These are phyloP conservation scores for Paradisaea rubra DNA, from an alignment of 2,113 vertebrate species.

Conservation along the genomic window DNA sequence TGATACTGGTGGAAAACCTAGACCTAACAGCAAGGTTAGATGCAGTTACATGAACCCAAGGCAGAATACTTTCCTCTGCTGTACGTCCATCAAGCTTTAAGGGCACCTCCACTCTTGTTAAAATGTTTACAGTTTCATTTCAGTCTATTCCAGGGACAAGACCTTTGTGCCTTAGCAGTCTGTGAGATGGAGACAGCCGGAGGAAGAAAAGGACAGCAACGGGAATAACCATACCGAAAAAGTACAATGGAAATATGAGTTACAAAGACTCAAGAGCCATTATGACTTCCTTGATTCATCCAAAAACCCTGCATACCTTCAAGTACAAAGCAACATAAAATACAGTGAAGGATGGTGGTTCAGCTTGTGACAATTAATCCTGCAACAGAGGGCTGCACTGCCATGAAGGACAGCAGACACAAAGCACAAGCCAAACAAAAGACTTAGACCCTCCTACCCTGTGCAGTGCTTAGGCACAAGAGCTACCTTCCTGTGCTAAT, in stretches of 20 bases:
- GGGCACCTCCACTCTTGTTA: neutral
- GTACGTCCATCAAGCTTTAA: neutral
- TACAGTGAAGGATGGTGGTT: neutral
- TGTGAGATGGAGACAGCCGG: fast-evolving
- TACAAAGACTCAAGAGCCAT: neutral
- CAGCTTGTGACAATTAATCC: neutral
- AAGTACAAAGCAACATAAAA: neutral
- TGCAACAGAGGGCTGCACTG: neutral
- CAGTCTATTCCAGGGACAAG: neutral
- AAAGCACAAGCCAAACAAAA: neutral
- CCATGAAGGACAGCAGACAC: neutral
- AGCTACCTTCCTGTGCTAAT: neutral
- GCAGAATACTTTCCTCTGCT: neutral
- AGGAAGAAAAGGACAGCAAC: neutral
- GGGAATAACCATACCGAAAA: neutral
- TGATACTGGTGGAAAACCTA: neutral
- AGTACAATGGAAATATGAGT: neutral
- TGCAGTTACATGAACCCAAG: neutral
- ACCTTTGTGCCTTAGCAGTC: neutral
- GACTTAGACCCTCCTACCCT: neutral
- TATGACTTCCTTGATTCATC: neutral
- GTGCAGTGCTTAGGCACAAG: neutral
- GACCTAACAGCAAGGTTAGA: neutral
- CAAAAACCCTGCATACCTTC: neutral
- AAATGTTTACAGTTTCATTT: neutral